A percentile compares a stretch with the other conserved stretches of the same genome.
phyloP scores from a whole-genome alignment of 2,797 vertebrate species.

The Phalloptychus januarius region DNA sequence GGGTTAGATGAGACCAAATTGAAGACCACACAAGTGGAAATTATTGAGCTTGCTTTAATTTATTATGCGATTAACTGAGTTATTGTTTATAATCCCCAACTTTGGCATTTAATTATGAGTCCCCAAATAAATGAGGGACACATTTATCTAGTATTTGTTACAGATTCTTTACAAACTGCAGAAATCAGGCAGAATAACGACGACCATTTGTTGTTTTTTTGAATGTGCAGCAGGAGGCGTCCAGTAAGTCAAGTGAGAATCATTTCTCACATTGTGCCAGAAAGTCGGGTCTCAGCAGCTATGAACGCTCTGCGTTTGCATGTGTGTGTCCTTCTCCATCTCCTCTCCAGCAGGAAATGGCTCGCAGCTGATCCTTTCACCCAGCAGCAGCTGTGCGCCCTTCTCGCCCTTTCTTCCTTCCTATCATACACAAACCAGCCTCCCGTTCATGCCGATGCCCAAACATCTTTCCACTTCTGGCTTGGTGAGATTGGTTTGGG shows the following conservation, averaged over 20 bases:
- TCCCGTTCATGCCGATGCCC: slow-evolving; percentile 33
- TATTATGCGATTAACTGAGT: too few species aligned
- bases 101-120: slow-evolving; percentile 36
- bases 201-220: slow-evolving; percentile 6
- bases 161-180: not conserved
- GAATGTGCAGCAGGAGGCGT: slow-evolving; percentile 4
- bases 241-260: slow-evolving; percentile 43
- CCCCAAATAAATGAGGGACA: slow-evolving; percentile 4
- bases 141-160: slow-evolving; percentile 5
- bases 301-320: slow-evolving; percentile 34
- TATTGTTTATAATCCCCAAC: not conserved
- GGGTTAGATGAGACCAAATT: too few species aligned
- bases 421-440: slow-evolving; percentile 10
- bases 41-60: too few species aligned
- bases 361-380: slow-evolving; percentile 78
- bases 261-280: slow-evolving; percentile 44
- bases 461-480: slow-evolving; percentile 35
- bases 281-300: slow-evolving; percentile 48
- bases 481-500: slow-evolving; percentile 24
- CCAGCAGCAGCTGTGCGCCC: slow-evolving; percentile 70
- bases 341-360: slow-evolving; percentile 73
- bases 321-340: slow-evolving; percentile 55
- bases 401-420: slow-evolving; percentile 22
- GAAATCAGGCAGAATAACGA: not conserved
- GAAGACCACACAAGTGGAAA: too few species aligned